Base-by-base conservation (phyloP, 2,113 vertebrate species). In the Actinemys pallida region DNA sequence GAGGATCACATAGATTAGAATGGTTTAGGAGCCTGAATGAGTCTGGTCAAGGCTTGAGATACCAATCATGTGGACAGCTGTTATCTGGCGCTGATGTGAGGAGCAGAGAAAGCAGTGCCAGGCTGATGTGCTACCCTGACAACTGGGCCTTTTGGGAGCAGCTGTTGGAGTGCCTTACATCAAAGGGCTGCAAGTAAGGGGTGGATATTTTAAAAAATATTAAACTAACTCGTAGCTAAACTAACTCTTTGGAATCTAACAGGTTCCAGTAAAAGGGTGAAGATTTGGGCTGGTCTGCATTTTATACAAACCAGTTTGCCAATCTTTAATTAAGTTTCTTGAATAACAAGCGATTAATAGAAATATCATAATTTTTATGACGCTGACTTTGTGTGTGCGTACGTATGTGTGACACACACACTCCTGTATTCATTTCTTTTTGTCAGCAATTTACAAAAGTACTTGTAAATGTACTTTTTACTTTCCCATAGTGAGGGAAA, bases 381-480 rank as follows among this genome's bases (percentile, higher is more conserved):
- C 45, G 17, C 25, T 78, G 81, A n/a, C 59, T 96, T 95, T 95
- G 5, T 86, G 81, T 45, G 22, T 24, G 72, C 11, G 11, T 89
- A 84, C 83, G 29, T 92, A 83, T 84, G 52, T 56, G 35, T 75
- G 10, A 88, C 17, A 72, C 19, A 16, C 8, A 31, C 56, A 84
- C 14, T 91, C 45, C 83, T 72, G 7, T 91, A 92, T 75, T 49
- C 86, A 52, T 50, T 88, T 95, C 52, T 94, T 92, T 10, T 54
- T 92, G 69, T 87, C 88, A 93, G 86, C 27, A 92, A 42, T 88
- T 91, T 96, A 85, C 82, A 62, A 84, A 69, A 90, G 79, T 88
- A 87, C 31, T 94, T 89, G 35, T 72, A 87, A 94, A 88, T 89
- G 72, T 86, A 29, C 62, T 91, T 96, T 95, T 94, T 93, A 86